Evolutionary conservation across 2,113 vertebrate genomes (phyloP).

Genomic region (Sylvilagus bachmani): DNA sequence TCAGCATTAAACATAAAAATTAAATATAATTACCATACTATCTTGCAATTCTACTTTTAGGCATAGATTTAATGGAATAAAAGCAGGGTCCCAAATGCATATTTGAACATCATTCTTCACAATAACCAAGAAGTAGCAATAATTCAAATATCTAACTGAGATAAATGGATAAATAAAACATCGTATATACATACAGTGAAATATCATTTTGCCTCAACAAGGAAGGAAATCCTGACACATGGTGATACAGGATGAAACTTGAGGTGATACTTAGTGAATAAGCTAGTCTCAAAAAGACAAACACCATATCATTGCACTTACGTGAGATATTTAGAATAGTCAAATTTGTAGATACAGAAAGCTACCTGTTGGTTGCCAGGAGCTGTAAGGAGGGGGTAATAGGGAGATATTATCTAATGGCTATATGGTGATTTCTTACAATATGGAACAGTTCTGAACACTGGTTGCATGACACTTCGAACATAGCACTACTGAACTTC

Average conservation of each 20-base stretch:
- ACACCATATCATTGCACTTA: background rate
- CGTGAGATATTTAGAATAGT: background rate
- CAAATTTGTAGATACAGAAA: background rate
- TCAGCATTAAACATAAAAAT: background rate
- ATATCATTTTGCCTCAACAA: background rate
- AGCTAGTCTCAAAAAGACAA: background rate
- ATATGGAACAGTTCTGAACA: background rate
- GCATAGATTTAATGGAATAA: background rate
- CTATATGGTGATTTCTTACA: background rate
- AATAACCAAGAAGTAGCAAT: background rate
- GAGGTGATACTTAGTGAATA: background rate
- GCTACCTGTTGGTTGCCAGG: background rate
- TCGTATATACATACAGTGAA: background rate
- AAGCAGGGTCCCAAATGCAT: background rate
- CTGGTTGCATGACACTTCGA: background rate
- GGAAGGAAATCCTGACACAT: background rate
- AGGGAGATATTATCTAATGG: background rate
- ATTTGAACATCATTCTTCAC: background rate
- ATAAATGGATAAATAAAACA: background rate
- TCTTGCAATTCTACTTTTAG: background rate
- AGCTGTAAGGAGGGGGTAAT: accelerated
- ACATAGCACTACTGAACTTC: background rate
- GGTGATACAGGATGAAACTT: background rate
- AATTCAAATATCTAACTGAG: background rate
- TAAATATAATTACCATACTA: background rate